A percentile compares a stretch with the other conserved stretches of the same genome.
Evolutionary conservation across 37 sponge, comb jelly and placozoan genomes (phyloP).

Genomic region (Tethya wilhelma): DNA sequence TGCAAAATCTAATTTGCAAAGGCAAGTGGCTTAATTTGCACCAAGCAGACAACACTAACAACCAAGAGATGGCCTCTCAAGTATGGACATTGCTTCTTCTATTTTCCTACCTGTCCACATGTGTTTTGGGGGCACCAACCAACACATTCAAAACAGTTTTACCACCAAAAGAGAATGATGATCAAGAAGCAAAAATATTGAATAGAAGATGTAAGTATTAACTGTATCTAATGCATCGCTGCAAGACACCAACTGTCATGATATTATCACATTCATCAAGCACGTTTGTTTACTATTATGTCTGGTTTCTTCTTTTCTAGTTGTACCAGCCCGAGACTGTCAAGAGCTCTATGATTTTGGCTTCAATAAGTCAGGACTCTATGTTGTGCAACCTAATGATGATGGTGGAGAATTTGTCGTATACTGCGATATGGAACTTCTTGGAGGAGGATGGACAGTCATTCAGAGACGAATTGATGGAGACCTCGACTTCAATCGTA

Average conservation of each 20-base stretch:
- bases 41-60: no score
- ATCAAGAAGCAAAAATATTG: not conserved
- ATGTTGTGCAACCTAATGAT: slow-evolving; percentile 30
- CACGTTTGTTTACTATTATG: not conserved
- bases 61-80: no score
- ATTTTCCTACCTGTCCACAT: no score
- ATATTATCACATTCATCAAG: not conserved
- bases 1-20: no score
- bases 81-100: no score
- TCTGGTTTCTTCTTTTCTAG: slow-evolving; percentile 19
- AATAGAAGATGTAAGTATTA: slow-evolving; percentile 40
- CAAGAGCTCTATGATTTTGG: slow-evolving; percentile 52
- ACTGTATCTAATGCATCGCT: not conserved
- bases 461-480: slow-evolving; percentile 56
- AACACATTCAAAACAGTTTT: no score
- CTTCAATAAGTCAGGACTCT: slow-evolving; percentile 39
- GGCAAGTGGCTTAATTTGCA: no score
- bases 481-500: slow-evolving; percentile 28
- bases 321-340: slow-evolving; percentile 51
- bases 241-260: not conserved
- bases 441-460: slow-evolving; percentile 71
- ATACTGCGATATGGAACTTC: slow-evolving; percentile 65
- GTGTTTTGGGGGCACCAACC: no score
- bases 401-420: slow-evolving; percentile 32
- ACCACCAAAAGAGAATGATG: no score